Percentiles rank a stretch among this genome's conserved stretches.
These are phyloP conservation scores for Gopherus flavomarginatus DNA, from an alignment of 2,113 vertebrate genomes.

Conservation along the genomic window DNA sequence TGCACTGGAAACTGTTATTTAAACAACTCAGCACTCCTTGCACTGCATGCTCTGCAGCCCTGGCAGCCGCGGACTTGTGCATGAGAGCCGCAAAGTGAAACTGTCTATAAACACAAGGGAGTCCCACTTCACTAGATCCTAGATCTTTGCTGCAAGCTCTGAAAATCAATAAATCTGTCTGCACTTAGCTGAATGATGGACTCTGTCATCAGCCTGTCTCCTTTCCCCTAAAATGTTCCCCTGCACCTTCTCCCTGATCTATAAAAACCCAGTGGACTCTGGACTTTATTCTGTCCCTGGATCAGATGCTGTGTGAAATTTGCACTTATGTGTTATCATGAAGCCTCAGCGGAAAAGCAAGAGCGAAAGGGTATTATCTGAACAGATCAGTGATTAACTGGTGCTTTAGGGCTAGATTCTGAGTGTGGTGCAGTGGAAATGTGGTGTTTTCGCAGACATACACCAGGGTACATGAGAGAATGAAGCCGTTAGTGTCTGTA, in stretches of 20 bases:
- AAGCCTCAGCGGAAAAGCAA: not conserved
- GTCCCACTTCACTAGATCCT: too few species aligned
- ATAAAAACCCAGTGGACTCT: not conserved
- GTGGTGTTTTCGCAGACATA: not conserved
- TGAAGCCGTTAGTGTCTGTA: not conserved
- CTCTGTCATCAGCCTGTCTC: conserved; percentile 13
- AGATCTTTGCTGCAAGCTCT: not conserved
- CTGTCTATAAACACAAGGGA: not conserved
- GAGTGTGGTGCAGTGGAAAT: not conserved
- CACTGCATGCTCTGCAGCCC: not conserved
- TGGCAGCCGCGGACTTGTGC: too few species aligned
- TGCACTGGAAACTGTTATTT: not conserved
- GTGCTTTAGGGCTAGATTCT: not conserved
- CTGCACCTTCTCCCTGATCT: not conserved
- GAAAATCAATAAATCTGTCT: not conserved
- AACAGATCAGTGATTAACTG: not conserved
- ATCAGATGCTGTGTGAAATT: not conserved
- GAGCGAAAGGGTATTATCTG: not conserved
- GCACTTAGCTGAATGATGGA: not conserved
- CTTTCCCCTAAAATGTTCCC: not conserved
- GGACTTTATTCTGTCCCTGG: not conserved
- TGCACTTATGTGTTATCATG: not conserved
- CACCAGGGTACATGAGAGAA: not conserved
- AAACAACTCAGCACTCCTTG: not conserved
- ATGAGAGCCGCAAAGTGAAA: too few species aligned